Conservation (phyloP, 2,888 invertebrate species). For the Mythimna ferrago region DNA sequence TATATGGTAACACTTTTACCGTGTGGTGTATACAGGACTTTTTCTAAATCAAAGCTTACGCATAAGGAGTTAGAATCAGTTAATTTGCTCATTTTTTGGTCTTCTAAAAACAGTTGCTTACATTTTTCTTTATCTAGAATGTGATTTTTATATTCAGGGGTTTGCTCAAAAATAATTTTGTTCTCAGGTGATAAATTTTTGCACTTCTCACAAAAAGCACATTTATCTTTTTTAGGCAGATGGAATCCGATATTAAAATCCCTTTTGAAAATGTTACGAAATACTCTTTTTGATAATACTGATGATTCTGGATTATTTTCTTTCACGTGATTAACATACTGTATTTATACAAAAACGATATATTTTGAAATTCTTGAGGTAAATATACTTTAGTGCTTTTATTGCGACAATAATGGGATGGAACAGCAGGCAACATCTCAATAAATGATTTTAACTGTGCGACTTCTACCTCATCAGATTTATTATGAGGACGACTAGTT, state of each 20-base stretch:
- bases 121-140: constrained; percentile 5
- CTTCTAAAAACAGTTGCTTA: not conserved
- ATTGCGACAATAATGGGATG: constrained; percentile 38
- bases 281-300: not conserved
- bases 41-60: not conserved
- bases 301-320: not conserved
- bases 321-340: not conserved
- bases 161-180: not conserved
- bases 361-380: constrained; percentile 35
- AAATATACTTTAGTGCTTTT: constrained; percentile 35
- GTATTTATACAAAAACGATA: constrained; percentile 4
- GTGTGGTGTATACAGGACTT: not conserved
- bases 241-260: not conserved
- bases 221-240: not conserved
- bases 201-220: not conserved
- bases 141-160: constrained; percentile 1
- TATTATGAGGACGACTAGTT: not conserved
- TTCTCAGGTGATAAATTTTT: not conserved
- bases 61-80: not conserved
- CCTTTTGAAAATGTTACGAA: not conserved
- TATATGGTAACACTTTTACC: not conserved
- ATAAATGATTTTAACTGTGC: not conserved
- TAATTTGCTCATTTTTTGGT: not conserved
- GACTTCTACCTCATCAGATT: constrained; percentile 4
- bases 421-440: constrained; percentile 28